Evolutionary conservation across 1,140 invertebrate genomes (phyloP), one percentile per base, ranked within the genome.

Genomic region (Papilio polytes): DNA sequence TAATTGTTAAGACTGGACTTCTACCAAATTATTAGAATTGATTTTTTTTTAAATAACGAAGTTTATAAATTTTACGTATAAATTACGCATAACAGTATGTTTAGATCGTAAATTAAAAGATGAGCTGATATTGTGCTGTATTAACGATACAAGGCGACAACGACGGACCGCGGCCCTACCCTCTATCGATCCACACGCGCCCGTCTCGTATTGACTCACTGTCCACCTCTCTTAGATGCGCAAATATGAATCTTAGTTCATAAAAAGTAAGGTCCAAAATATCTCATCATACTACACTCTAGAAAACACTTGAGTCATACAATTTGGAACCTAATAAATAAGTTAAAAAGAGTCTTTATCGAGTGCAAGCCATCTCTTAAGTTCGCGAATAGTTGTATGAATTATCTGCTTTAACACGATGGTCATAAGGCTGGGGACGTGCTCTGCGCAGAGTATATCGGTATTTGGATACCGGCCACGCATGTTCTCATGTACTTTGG

Each of bases 151-250:
- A 86, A 90, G 88, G 84, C 87, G 85, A 86, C 89, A 90, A 87
- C 88, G 89, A 88, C 87, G 85, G 82, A 80, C 80, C 79, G 78
- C 81, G 82, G 85, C 83, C 85, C 83, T 80, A 86, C 84, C 86
- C 88, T 91, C 87, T 89, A 94, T 94, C 88, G 92, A 94, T 92
- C 88, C 87, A 84, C 85, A 82, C 83, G 85, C 90, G 88, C 91
- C 91, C 87, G 87, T 87, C 88, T 82, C 82, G 72, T 94, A 92
- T 93, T 91, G 91, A 93, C 92, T 91, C 88, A 86, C 86, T 85
- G 77, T 88, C 88, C 86, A 85, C 88, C 85, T 85, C 73, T 63
- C 8, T 63, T 36, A 66, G 79, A 72, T 86, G 83, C 74, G 77
- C 86, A 70, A 93, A 92, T 87, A 85, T 87, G 88, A 87, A 93